Base-by-base conservation (phyloP, 2,888 invertebrate genomes). In the Lordiphosa fenestrarum region DNA sequence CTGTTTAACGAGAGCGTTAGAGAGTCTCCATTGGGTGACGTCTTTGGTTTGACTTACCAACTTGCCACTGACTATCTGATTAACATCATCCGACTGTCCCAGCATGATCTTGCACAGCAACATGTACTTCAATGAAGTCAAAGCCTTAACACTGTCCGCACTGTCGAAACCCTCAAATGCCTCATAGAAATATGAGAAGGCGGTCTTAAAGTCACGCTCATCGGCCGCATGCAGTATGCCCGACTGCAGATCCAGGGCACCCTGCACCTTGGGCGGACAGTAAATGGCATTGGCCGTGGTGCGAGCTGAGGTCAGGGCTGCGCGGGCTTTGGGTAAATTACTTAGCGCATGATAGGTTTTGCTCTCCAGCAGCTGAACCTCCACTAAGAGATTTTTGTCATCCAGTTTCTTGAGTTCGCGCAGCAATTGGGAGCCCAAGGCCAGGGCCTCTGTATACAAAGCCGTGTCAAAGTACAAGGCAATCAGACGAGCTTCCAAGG, bases 241-340 rank as follows among this genome's bases (percentile, higher is more conserved):
- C 4, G 99, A 98, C 88, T 99, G 98, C 71, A 98, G 91, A 90
- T 99, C 99, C 37, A 99, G 91, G 7, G 98, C 95, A 6, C 98
- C 98, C 91, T 99, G 99, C 92, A 99, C 95, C 91, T 98, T 97
- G 0, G 99, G 99, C 66, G 99, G 98, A 90, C 99, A 98, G 90
- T 99, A 99, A 84, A 99, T 99, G 9, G 98, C 97, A 90, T 99
- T 99, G 6, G 99, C 99, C 46, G 99, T 99, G n/a, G 99, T 99
- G 82, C 99, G 93, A 4, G 98, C 99, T 38, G 98, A 98, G 10
- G 99, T 99, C 46, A 99, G 91, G 0, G 99, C 98, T 47, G 99
- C 99, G 73, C 98, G 92, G 7, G 98, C 97, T 74, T 98, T 98
- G 4, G 98, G 97, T 87, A 99, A 92, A 91, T 99, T 99, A 88